phyloP scores from a whole-genome alignment of 2,888 invertebrate genomes.

The Spicauda simplicius region DNA sequence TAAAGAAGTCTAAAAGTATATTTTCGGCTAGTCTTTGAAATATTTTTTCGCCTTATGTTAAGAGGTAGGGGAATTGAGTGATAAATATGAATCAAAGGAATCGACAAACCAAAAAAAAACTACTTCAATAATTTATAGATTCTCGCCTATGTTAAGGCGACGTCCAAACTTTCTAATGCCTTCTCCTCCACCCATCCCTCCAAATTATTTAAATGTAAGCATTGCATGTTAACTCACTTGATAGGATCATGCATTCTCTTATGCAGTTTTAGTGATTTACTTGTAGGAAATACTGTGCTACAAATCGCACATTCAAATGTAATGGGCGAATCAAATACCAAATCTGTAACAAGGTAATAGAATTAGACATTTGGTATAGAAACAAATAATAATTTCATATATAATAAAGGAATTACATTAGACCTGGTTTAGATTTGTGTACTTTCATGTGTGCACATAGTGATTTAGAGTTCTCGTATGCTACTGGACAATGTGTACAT shows the following conservation, averaged over 20 bases:
- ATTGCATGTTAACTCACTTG: conserved; percentile 66
- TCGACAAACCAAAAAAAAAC: too few relatives aligned
- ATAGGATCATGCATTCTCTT: conserved; percentile 90
- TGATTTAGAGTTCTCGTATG: conserved; percentile 82
- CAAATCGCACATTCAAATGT: conserved; percentile 85
- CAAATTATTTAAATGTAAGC: too few relatives aligned
- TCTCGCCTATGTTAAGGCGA: too few relatives aligned
- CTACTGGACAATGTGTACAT: conserved; percentile 76
- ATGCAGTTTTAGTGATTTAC: conserved; percentile 88
- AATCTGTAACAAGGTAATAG: conserved; percentile 46
- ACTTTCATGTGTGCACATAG: conserved; percentile 86
- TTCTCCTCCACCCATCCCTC: too few relatives aligned
- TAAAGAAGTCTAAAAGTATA: too few relatives aligned
- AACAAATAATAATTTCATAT: conserved; percentile 1
- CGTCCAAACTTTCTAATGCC: too few relatives aligned
- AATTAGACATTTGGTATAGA: background rate
- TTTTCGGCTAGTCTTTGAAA: too few relatives aligned
- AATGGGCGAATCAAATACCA: background rate
- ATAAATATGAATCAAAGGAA: too few relatives aligned
- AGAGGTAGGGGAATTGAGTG: too few relatives aligned
- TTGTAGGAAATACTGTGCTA: conserved; percentile 87
- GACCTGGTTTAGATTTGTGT: conserved; percentile 73
- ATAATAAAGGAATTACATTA: conserved; percentile 30
- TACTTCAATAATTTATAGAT: too few relatives aligned
- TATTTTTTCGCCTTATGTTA: too few relatives aligned